Evolutionary conservation across 2,113 vertebrate species (phyloP).

Genomic region (Mola mola): DNA sequence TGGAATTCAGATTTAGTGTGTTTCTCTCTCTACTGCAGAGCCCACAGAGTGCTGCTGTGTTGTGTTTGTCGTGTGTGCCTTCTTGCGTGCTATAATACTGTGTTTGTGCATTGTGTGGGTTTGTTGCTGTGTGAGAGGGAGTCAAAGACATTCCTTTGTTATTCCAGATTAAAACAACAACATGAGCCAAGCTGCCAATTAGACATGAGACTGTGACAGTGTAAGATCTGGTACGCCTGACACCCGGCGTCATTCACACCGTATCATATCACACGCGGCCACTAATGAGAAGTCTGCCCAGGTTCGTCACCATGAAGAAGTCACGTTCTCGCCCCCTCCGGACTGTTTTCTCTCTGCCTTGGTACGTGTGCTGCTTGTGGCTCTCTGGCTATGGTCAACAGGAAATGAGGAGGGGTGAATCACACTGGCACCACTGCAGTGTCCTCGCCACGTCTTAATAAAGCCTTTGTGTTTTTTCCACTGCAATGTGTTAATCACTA

Average conservation of each 20-base stretch:
- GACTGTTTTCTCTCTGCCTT: slow-evolving; percentile 1
- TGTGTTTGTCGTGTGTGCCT: background rate
- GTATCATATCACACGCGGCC: slow-evolving; percentile 35
- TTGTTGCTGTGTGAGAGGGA: background rate
- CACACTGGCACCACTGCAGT: slow-evolving; percentile 40
- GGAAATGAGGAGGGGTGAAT: slow-evolving; percentile 69
- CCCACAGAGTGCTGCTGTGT: slow-evolving; percentile 6
- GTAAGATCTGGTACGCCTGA: slow-evolving; percentile 45
- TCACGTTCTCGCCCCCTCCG: slow-evolving; percentile 28
- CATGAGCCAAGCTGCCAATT: slow-evolving; percentile 42
- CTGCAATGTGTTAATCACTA: background rate
- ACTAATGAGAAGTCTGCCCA: slow-evolving; percentile 36
- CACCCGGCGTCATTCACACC: slow-evolving; percentile 47
- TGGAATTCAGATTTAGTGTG: slow-evolving; percentile 37
- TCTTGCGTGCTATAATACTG: background rate
- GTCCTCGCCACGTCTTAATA: slow-evolving; percentile 38
- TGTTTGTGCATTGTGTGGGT: slow-evolving; percentile 7
- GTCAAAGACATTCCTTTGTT: too few relatives aligned
- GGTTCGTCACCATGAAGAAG: slow-evolving; percentile 19
- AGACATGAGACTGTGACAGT: slow-evolving; percentile 38
- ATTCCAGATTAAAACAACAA: too few relatives aligned
- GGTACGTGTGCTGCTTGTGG: slow-evolving; percentile 20
- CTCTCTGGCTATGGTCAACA: slow-evolving; percentile 58
- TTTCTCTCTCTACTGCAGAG: too few relatives aligned
- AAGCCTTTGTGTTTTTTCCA: too few relatives aligned